Evolutionary conservation across 2,888 invertebrate species (phyloP).

Genomic region (Tiliacea aurago): DNA sequence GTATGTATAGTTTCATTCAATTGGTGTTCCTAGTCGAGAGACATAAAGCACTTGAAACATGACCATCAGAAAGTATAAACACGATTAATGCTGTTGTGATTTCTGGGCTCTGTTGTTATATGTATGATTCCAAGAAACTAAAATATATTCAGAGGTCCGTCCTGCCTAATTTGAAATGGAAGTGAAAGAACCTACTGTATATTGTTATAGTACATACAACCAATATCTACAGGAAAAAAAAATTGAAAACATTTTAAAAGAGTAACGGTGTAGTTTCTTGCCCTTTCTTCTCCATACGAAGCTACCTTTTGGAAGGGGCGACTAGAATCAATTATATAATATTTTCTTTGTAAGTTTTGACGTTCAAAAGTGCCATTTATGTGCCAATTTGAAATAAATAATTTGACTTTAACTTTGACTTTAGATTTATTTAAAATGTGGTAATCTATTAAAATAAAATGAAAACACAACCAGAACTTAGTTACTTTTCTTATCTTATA

Average conservation of each 20-base stretch:
- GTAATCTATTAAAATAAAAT: neutral
- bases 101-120: neutral
- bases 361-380: too few species aligned
- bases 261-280: too few species aligned
- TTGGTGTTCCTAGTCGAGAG: neutral
- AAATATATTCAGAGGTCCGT: neutral
- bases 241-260: too few species aligned
- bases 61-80: neutral
- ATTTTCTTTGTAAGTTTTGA: too few species aligned
- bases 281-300: too few species aligned
- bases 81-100: neutral
- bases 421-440: neutral
- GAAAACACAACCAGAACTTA: neutral
- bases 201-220: too few species aligned
- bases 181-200: neutral
- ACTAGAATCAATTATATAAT: too few species aligned
- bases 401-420: too few species aligned
- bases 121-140: neutral
- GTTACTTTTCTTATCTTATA: neutral
- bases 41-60: neutral
- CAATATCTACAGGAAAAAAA: neutral
- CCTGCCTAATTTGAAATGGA: too few species aligned
- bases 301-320: too few species aligned
- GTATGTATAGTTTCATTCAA: neutral
- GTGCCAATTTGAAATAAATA: too few species aligned